Evolutionary conservation across 1,140 invertebrate species (phyloP).

Genomic region (Batillaria attramentaria): DNA sequence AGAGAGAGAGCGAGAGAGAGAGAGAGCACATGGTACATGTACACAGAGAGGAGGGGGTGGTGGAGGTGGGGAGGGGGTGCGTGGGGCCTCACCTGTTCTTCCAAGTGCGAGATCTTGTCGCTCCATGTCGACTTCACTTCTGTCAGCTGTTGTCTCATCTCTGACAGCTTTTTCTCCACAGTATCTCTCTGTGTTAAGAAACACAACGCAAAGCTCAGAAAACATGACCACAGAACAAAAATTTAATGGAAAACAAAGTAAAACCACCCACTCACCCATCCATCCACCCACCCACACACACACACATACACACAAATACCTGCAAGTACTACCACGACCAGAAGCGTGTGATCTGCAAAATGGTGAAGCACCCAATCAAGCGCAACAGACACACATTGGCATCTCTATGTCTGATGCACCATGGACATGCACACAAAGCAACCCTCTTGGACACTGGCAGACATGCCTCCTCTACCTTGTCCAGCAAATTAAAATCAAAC

Average conservation of each 20-base stretch:
- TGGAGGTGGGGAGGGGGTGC: too few species aligned
- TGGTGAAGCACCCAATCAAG: too few species aligned
- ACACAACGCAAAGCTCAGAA: neutral
- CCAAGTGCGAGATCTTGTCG: conserved; percentile 86
- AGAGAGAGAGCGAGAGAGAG: too few species aligned
- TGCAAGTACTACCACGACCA: too few species aligned
- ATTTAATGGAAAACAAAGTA: neutral
- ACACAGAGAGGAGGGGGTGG: neutral
- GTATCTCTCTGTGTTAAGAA: conserved; percentile 56
- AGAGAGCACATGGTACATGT: conserved; percentile 1
- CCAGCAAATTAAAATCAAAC: too few species aligned
- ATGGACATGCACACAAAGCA: too few species aligned
- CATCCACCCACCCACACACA: neutral
- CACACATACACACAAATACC: neutral
- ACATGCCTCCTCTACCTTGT: too few species aligned
- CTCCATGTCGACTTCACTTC: conserved; percentile 93
- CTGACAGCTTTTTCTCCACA: conserved; percentile 82
- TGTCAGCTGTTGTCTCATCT: conserved; percentile 86
- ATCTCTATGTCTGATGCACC: too few species aligned
- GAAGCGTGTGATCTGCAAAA: too few species aligned
- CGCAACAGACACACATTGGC: too few species aligned
- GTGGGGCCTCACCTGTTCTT: conserved; percentile 76
- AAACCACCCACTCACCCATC: neutral
- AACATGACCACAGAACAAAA: neutral
- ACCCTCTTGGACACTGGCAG: too few species aligned